A percentile compares a stretch with the other conserved stretches of the same genome.
Evolutionary conservation across 1,140 invertebrate species (phyloP).

Genomic region (Penaeus indicus): DNA sequence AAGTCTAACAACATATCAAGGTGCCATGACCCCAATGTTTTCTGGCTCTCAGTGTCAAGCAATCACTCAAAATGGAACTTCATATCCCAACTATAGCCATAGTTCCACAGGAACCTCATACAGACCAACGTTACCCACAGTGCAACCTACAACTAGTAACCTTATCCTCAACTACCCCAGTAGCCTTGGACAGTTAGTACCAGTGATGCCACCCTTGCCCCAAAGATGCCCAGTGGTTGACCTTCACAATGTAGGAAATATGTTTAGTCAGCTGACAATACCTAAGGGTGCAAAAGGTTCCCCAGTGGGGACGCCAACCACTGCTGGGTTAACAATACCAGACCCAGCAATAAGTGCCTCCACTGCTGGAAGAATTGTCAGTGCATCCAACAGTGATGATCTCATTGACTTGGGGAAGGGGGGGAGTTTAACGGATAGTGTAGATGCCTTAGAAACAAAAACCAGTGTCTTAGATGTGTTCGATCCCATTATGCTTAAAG

Average conservation of each 20-base stretch:
- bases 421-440: conserved; percentile 1
- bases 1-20: conserved; percentile 55
- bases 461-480: conserved; percentile 64
- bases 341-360: conserved; percentile 1
- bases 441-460: conserved; percentile 34
- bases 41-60: conserved; percentile 27
- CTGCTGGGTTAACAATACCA: neutral
- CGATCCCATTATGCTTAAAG: conserved; percentile 63
- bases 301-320: conserved; percentile 16
- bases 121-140: conserved; percentile 22
- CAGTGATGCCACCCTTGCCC: conserved; percentile 19
- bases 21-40: conserved; percentile 15
- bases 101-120: conserved; percentile 23
- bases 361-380: conserved; percentile 42
- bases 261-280: conserved; percentile 49
- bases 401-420: conserved; percentile 57
- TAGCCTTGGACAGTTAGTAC: conserved; percentile 39
- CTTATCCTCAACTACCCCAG: conserved; percentile 3
- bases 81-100: conserved; percentile 35
- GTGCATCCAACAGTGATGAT: conserved; percentile 45
- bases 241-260: conserved; percentile 36
- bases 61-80: conserved; percentile 41
- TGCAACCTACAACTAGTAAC: conserved; percentile 15
- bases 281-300: conserved; percentile 41
- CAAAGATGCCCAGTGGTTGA: conserved; percentile 57